These are phyloP conservation scores for Orycteropus afer DNA, from an alignment of 2,113 vertebrate genomes.

Conservation along the genomic window DNA sequence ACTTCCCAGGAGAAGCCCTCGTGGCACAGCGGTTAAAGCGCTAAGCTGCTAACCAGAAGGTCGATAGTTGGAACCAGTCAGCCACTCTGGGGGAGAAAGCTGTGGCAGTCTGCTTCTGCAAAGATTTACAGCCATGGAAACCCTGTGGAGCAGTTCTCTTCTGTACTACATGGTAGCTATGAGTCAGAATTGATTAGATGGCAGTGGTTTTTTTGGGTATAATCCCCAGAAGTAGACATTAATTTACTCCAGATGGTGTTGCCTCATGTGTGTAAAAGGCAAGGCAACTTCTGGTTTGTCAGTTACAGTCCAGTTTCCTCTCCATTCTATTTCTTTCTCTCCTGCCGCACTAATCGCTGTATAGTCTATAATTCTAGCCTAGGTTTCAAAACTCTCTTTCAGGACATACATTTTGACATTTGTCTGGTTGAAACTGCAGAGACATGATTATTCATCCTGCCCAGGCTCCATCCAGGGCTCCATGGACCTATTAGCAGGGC, in stretches of 20 bases:
- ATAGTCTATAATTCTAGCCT: background rate
- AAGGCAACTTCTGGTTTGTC: too few species aligned
- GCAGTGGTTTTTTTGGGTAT: too few species aligned
- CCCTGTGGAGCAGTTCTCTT: too few species aligned
- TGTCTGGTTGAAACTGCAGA: background rate
- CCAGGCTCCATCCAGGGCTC: background rate
- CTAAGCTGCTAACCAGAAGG: too few species aligned
- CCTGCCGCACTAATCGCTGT: background rate
- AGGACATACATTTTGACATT: background rate
- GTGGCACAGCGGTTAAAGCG: too few species aligned
- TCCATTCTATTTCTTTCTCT: background rate
- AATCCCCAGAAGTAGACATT: background rate
- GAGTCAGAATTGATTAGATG: too few species aligned
- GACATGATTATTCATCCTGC: background rate
- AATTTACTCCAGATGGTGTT: background rate
- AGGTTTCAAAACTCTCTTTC: background rate
- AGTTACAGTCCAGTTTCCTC: background rate
- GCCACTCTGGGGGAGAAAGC: too few species aligned
- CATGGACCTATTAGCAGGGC: background rate
- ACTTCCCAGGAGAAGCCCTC: too few species aligned
- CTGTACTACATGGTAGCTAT: too few species aligned
- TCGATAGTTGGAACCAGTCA: too few species aligned
- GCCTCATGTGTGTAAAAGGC: background rate
- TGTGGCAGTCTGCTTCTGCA: too few species aligned
- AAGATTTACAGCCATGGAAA: too few species aligned